Percentiles rank a stretch among this genome's conserved stretches.
These are phyloP conservation scores for Pantherophis vulpinus DNA, from an alignment of 2,797 vertebrate genomes.

Conservation along the genomic window DNA sequence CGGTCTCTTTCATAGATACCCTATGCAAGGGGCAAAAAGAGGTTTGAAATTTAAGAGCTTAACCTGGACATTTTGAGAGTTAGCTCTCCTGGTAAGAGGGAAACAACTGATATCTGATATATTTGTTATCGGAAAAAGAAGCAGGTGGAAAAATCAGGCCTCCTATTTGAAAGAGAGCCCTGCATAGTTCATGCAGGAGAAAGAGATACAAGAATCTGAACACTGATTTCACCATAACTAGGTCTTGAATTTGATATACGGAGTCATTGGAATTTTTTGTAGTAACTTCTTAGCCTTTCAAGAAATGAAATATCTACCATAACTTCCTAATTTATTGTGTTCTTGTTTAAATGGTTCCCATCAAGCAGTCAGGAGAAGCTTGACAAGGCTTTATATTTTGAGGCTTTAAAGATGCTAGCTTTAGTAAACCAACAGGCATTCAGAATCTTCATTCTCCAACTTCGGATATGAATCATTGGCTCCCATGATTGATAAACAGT, in stretches of 20 bases:
- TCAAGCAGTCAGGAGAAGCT: background rate
- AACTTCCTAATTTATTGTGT: background rate
- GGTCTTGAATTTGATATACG: background rate
- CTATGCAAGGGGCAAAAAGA: background rate
- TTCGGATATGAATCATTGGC: background rate
- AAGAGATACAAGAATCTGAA: background rate
- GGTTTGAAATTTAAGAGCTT: fast-evolving
- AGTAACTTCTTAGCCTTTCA: background rate
- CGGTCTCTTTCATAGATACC: background rate
- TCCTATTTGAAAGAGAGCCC: background rate
- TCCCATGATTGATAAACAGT: background rate
- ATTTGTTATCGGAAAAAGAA: background rate
- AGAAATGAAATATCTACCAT: background rate
- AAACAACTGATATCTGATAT: background rate
- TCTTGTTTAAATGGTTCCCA: background rate
- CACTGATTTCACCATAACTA: background rate
- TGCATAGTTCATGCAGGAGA: background rate
- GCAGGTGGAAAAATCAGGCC: background rate
- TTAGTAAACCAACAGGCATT: background rate
- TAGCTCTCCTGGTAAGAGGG: background rate
- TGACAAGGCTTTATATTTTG: background rate
- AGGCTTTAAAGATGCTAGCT: background rate
- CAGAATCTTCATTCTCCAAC: background rate
- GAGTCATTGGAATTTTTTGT: background rate
- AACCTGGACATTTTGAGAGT: background rate